phyloP scores from a whole-genome alignment of 2,113 vertebrate genomes.

The Psilopogon haemacephalus region DNA sequence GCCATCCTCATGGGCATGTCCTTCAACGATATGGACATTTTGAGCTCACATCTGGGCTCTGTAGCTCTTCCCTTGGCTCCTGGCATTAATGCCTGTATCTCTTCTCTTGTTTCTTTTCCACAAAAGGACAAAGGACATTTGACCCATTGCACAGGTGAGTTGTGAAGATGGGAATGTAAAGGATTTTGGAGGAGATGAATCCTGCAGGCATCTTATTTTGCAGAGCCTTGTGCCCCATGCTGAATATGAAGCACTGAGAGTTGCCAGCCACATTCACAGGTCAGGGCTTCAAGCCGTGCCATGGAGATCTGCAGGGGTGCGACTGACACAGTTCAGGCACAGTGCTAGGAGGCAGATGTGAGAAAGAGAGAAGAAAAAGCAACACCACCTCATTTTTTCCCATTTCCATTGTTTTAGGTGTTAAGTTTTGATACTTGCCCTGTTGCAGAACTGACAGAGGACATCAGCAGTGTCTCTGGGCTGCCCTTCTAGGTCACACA shows the following conservation, averaged over 20 bases:
- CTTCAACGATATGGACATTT: fast-evolving
- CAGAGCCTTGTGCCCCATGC: not conserved
- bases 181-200: not conserved
- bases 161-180: not conserved
- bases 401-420: not conserved
- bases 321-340: not conserved
- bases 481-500: not conserved
- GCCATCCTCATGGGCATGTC: fast-evolving
- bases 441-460: not conserved
- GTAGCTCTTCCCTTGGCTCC: not conserved
- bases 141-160: fast-evolving
- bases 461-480: fast-evolving
- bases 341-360: fast-evolving
- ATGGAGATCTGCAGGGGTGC: not conserved
- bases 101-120: not conserved
- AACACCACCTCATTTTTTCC: not conserved
- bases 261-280: not conserved
- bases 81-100: not conserved
- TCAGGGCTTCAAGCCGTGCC: not conserved
- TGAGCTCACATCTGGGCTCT: fast-evolving
- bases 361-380: not conserved
- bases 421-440: not conserved
- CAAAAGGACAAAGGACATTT: not conserved
- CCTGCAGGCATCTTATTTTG: not conserved
- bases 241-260: not conserved